Conservation (phyloP, 2,113 vertebrate genomes). For the Lethenteron reissneri region DNA sequence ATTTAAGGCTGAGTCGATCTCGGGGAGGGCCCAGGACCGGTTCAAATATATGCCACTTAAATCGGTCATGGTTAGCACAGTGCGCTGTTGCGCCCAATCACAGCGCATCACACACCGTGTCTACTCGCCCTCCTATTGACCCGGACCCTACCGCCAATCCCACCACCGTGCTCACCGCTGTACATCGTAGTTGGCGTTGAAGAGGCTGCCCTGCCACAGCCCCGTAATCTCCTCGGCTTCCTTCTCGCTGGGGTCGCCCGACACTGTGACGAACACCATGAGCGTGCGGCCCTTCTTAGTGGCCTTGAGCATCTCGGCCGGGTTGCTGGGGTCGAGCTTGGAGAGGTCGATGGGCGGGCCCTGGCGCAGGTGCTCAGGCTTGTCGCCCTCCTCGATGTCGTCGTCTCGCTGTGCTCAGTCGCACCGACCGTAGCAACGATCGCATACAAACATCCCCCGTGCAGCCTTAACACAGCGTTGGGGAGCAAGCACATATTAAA, state of each 20-base stretch:
- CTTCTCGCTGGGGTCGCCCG: conserved; percentile 62
- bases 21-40: too few relatives aligned
- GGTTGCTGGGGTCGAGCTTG: conserved; percentile 57
- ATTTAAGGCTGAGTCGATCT: too few relatives aligned
- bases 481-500: too few relatives aligned
- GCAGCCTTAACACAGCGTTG: too few relatives aligned
- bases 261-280: conserved; percentile 83
- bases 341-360: conserved; percentile 65
- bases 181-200: conserved; percentile 82
- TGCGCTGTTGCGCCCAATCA: too few relatives aligned
- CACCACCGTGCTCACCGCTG: conserved; percentile 37
- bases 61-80: too few relatives aligned
- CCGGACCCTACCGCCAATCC: too few relatives aligned
- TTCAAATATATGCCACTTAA: too few relatives aligned
- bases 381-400: conserved; percentile 84
- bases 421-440: background rate
- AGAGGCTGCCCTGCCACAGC: conserved; percentile 87
- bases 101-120: too few relatives aligned
- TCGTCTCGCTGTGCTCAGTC: conserved; percentile 44
- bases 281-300: conserved; percentile 82
- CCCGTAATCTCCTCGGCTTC: conserved; percentile 76
- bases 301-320: conserved; percentile 65
- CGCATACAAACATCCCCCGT: too few relatives aligned
- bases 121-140: too few relatives aligned
- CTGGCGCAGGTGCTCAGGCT: conserved; percentile 67